phyloP scores from a whole-genome alignment of 2,113 vertebrate genomes.

The Fulica atra region DNA sequence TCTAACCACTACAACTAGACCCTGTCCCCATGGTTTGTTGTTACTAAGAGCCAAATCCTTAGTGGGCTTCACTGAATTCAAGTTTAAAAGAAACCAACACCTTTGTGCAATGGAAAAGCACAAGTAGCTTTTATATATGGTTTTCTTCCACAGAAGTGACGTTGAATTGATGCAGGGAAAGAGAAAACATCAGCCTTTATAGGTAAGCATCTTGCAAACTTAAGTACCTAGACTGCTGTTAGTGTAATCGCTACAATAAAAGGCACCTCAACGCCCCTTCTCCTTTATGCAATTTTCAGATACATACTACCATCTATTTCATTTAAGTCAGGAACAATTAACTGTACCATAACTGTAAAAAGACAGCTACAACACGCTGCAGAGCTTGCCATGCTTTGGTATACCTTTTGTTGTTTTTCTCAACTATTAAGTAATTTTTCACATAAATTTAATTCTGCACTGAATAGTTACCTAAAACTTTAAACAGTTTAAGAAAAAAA shows the following conservation, averaged over 20 bases:
- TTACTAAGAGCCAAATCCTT: background rate
- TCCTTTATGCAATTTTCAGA: background rate
- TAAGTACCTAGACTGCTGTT: background rate
- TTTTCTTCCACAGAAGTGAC: background rate
- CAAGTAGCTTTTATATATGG: background rate
- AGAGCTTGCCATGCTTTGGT: background rate
- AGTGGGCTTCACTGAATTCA: background rate
- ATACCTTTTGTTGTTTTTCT: background rate
- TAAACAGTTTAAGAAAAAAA: background rate
- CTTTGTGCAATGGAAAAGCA: background rate
- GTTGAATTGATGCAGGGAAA: background rate
- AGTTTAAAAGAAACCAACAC: background rate
- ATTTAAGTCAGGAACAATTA: background rate
- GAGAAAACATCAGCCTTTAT: background rate
- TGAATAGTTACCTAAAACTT: background rate
- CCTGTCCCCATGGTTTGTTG: background rate
- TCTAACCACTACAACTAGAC: background rate
- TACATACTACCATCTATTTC: background rate
- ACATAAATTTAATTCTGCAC: background rate
- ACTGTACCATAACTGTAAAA: background rate
- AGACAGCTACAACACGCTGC: background rate
- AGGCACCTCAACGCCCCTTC: background rate
- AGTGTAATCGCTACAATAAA: background rate
- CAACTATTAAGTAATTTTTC: background rate
- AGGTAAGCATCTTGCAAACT: background rate